These are phyloP conservation scores for Grammatotria lemairii DNA, from an alignment of 2,113 vertebrate species.

Conservation along the genomic window DNA sequence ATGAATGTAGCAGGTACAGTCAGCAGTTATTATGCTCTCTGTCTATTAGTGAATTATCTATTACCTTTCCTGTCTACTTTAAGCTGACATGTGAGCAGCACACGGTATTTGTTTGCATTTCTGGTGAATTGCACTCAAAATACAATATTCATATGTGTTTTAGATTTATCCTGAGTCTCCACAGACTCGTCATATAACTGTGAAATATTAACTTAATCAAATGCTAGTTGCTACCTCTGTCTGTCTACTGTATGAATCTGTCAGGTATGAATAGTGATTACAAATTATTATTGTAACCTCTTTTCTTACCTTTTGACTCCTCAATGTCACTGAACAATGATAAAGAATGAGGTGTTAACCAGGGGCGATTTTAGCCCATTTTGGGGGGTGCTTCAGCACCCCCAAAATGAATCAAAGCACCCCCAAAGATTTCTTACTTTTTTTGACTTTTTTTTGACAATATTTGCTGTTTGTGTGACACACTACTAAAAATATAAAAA, in stretches of 20 bases:
- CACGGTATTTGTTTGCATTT: not conserved
- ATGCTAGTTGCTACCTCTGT: not conserved
- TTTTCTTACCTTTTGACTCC: not conserved
- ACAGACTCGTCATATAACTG: not conserved
- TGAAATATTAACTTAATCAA: not conserved
- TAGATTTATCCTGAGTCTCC: not conserved
- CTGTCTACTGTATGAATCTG: not conserved
- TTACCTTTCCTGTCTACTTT: not conserved
- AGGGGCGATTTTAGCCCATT: too few species aligned
- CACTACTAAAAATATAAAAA: too few species aligned
- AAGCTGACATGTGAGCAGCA: not conserved
- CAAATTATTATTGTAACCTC: not conserved
- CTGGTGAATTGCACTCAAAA: not conserved
- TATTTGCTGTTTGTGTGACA: too few species aligned
- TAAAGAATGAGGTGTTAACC: not conserved
- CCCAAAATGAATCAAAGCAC: too few species aligned
- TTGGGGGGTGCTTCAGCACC: too few species aligned
- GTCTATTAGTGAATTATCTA: not conserved
- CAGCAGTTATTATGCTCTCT: not conserved
- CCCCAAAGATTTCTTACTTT: too few species aligned
- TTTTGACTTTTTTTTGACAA: too few species aligned
- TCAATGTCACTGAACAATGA: not conserved
- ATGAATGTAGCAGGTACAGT: not conserved
- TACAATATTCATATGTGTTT: not conserved
- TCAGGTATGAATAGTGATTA: not conserved